Conservation (phyloP, 2,113 vertebrate species). For the Saguinus imperator region DNA sequence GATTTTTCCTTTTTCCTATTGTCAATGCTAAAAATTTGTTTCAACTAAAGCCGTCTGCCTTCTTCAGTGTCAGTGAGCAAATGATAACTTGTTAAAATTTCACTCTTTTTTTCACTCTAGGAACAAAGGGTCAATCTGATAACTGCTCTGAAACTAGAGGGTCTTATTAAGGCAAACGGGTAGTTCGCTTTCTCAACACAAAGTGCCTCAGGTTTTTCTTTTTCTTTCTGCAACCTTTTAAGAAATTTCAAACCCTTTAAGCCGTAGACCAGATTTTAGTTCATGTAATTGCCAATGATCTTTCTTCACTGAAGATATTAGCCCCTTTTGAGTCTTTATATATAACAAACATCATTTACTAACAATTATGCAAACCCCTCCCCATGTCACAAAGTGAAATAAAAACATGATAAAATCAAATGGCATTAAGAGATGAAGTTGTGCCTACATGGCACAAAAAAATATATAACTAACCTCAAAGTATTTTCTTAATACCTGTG, state of each 20-base stretch:
- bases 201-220: not conserved
- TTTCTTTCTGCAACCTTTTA: not conserved
- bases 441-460: slow-evolving; percentile 20
- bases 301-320: not conserved
- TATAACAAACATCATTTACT: not conserved
- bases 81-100: slow-evolving; percentile 59
- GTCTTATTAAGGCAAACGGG: slow-evolving; percentile 29
- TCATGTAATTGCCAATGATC: not conserved
- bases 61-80: slow-evolving; percentile 53
- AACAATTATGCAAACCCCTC: slow-evolving; percentile 3
- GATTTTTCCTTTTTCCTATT: slow-evolving; percentile 23
- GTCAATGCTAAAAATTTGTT: slow-evolving; percentile 31
- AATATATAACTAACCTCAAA: not conserved
- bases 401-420: slow-evolving; percentile 14
- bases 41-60: slow-evolving; percentile 24
- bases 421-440: not conserved
- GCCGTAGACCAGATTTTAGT: not conserved
- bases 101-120: slow-evolving; percentile 32
- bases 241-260: not conserved
- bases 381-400: not conserved
- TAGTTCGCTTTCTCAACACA: slow-evolving; percentile 29
- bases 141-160: slow-evolving; percentile 36
- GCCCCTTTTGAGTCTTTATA: not conserved
- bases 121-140: slow-evolving; percentile 9
- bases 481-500: not conserved